Base-by-base conservation (phyloP, 2,113 vertebrate species). In the Delphinapterus leucas region DNA sequence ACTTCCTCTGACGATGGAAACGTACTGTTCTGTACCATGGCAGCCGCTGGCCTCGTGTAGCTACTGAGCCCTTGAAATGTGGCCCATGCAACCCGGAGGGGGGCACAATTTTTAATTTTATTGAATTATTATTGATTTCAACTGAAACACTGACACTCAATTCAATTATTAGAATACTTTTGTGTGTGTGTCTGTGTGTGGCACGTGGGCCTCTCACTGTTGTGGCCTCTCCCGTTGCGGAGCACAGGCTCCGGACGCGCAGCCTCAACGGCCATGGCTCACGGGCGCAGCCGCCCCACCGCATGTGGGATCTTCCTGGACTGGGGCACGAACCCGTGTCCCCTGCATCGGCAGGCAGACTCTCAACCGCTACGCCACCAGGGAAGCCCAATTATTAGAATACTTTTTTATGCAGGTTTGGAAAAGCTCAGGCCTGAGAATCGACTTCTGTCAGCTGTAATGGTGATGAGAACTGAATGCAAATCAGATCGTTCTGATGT, bases 1-100 rank as follows among this genome's bases (percentile, higher is more conserved):
- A 36, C 47, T 25, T 21, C 36, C 12, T 1, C 1, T 2, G 28
- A 15, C 2, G 47, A 25, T 2, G 33, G 67, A 47, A 49, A 41
- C 0, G 6, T 47, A 61, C 61, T 2, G 2, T 28, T 36, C n/a
- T 41, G 70, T 0, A 21, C 47, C 1, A 2, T n/a, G 53, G 36
- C 6, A 7, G 47, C 18, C 6, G 5, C n/a, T 5, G 49, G 26
- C 77, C 41, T 17, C 21, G 0, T 1, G 33, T 20, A 26, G 20
- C 79, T 21, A 8, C 5, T 6, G 49, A 71, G 41, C 38, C n/a
- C 28, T 31, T 68, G 33, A 53, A 53, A 76, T 1, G 33, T 6
- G 12, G 65, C 76, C 14, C 0, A 20, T 3, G 28, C 6, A 2
- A 26, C 6, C 2, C 6, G 6, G 55, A 21, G 1, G 13, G 49